Base-by-base conservation (phyloP, 2,888 invertebrate genomes). In the Holacanthella duospinosa region DNA sequence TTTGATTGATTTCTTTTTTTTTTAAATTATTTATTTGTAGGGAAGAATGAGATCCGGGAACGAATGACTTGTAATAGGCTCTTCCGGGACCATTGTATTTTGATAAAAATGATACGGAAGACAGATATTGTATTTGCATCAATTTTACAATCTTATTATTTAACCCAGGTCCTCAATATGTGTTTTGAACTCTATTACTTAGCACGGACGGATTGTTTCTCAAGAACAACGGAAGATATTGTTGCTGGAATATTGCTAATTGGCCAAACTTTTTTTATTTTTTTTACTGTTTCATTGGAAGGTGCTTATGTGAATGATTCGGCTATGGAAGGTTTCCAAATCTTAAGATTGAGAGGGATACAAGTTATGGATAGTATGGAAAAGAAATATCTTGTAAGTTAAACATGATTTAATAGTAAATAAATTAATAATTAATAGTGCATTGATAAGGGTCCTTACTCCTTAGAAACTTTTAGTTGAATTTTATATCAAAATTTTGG, bases 101-200 rank as follows among this genome's bases (percentile, higher is more conserved):
- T 71, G 2, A 43, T 65, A 1, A 53, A 60, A 44, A 55, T 69
- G 57, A 66, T 72, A 4, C 64, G 64, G 25, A 61, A 66, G 29
- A 68, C 68, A 21, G 70, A 71, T 29, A 62, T 59, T 29, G 61
- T 66, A 26, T 72, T 72, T 62, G 69, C 68, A 9, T 60, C 63
- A 6, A 53, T 68, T 60, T 62, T 72, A 4, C 71, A 71, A 59
- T 61, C 72, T 1, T 72, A 72, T 58, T 72, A 72, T 55, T 65
- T 64, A 1, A 66, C 64, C 48, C 72, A 72, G 68, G 64, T 72
- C 25, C 29, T 70, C 1, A 72, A 72, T 61, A 67, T 72, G 69
- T 72, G 72, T 60, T 72, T 72, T 59, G 72, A 72, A 27, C 55
- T 72, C 12, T 72, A 71, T 59, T 71, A 66, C 53, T 59, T 72